phyloP scores from a whole-genome alignment of 2,797 vertebrate species.

The Scolopax rusticola region DNA sequence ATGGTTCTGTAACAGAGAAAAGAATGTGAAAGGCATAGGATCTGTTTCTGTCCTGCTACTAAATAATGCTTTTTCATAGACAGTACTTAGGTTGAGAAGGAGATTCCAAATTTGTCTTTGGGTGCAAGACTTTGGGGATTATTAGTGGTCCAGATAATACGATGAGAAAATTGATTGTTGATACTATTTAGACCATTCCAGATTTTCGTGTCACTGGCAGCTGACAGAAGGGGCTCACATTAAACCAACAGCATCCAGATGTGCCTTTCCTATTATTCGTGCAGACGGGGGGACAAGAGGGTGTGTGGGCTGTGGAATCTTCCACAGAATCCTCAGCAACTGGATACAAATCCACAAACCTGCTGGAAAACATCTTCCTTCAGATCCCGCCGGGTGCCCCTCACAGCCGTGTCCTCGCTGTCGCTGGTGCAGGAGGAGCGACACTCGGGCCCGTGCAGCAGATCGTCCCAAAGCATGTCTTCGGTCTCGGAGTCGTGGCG shows the following conservation, averaged over 20 bases:
- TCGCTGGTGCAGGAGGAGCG: slow-evolving; percentile 90
- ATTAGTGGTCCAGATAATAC: neutral
- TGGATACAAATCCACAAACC: slow-evolving; percentile 66
- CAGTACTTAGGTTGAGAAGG: neutral
- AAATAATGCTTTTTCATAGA: neutral
- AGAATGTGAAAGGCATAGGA: neutral
- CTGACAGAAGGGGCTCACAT: neutral
- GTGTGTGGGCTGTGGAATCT: too few species aligned
- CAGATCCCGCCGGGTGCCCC: slow-evolving; percentile 76
- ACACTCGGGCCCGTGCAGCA: slow-evolving; percentile 92
- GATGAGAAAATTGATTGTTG: neutral
- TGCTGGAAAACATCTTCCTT: slow-evolving; percentile 91
- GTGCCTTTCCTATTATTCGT: fast-evolving
- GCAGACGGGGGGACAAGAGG: fast-evolving
- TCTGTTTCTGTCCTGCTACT: neutral
- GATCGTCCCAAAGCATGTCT: slow-evolving; percentile 95
- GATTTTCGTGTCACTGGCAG: fast-evolving
- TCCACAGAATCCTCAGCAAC: neutral
- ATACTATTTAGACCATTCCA: neutral
- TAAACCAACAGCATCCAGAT: fast-evolving
- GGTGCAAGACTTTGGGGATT: neutral
- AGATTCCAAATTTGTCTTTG: neutral
- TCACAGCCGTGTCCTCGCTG: slow-evolving; percentile 80
- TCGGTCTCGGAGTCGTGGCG: slow-evolving; percentile 94
- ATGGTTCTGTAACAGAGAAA: slow-evolving; percentile 83